phyloP scores from a whole-genome alignment of 1,140 invertebrate species.

The Pygmarrhopalites habei region DNA sequence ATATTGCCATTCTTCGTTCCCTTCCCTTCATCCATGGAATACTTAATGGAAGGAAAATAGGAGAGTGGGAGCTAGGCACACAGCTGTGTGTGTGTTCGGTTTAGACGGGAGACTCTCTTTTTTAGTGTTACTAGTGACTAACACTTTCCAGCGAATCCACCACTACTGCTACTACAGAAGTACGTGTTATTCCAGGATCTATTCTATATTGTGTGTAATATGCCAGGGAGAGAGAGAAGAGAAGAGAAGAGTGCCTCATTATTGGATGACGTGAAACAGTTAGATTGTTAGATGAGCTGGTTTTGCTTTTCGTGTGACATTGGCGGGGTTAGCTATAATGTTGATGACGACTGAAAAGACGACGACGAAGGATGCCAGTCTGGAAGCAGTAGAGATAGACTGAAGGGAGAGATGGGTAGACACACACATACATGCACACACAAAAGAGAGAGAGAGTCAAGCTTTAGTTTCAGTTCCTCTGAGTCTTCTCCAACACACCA shows the following conservation, averaged over 20 bases:
- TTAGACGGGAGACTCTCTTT: neutral
- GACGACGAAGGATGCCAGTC: neutral
- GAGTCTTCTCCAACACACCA: too few species aligned
- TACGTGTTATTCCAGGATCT: neutral
- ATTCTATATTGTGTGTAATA: neutral
- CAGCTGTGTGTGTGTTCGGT: neutral
- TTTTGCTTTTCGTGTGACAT: neutral
- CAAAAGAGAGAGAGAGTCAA: too few species aligned
- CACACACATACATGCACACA: too few species aligned
- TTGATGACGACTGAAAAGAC: neutral
- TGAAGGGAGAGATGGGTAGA: too few species aligned
- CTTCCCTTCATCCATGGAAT: slow-evolving; percentile 1
- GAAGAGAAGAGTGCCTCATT: neutral
- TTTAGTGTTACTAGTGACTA: neutral
- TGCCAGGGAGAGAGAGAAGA: neutral
- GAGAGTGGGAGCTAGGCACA: neutral
- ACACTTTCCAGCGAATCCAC: neutral
- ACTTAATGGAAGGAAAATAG: neutral
- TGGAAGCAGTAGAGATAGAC: neutral
- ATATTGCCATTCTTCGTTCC: slow-evolving; percentile 5
- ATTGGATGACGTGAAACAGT: slow-evolving; percentile 5
- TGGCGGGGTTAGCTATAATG: neutral
- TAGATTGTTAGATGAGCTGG: slow-evolving; percentile 6
- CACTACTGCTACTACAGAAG: neutral
- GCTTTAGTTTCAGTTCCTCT: too few species aligned